These are phyloP conservation scores for Mandrillus leucophaeus DNA, from an alignment of 2,113 vertebrate species.

Conservation along the genomic window DNA sequence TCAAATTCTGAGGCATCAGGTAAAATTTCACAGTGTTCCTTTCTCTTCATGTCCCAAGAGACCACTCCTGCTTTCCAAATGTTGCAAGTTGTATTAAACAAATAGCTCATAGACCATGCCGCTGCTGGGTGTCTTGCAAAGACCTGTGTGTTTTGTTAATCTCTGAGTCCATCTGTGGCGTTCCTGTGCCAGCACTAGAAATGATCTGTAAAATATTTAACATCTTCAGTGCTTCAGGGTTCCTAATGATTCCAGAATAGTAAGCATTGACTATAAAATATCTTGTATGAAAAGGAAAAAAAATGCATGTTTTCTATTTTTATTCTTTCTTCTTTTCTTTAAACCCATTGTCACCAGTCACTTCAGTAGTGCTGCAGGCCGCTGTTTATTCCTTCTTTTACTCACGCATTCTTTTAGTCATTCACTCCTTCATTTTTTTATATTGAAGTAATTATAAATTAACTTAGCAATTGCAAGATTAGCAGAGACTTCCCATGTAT, in stretches of 20 bases:
- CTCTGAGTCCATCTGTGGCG: not conserved
- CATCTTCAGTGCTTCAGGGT: not conserved
- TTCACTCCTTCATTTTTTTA: not conserved
- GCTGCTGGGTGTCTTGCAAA: not conserved
- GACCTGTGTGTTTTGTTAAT: not conserved
- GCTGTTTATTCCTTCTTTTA: not conserved
- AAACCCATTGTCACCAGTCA: not conserved
- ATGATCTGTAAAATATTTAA: conserved; percentile 15
- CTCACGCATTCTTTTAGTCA: not conserved
- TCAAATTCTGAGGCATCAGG: not conserved
- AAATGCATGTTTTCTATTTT: not conserved
- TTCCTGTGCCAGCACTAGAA: conserved; percentile 7
- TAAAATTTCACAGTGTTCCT: not conserved
- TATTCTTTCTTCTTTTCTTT: not conserved
- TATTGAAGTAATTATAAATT: not conserved
- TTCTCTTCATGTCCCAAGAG: not conserved
- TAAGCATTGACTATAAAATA: conserved; percentile 1
- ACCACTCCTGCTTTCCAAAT: not conserved
- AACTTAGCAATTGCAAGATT: not conserved
- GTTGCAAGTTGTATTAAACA: conserved; percentile 22
- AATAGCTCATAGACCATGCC: not conserved
- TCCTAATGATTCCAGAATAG: not conserved
- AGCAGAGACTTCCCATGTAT: not conserved
- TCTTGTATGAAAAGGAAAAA: not conserved
- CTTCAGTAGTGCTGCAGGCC: not conserved